Evolutionary conservation across 2,113 vertebrate species (phyloP).

Genomic region (Murina feae): DNA sequence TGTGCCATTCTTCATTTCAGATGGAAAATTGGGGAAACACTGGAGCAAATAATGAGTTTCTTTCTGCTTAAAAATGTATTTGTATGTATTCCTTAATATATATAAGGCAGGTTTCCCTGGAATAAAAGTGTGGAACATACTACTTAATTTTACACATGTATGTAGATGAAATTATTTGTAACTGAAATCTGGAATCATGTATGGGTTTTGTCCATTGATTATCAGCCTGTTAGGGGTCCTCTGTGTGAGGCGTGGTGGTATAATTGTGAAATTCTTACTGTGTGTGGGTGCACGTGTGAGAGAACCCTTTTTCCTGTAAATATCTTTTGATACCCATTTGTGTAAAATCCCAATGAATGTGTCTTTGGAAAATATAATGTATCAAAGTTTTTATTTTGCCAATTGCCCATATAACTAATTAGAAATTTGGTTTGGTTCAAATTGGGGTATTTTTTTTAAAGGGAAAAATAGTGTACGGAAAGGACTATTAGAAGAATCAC

Average conservation of each 20-base stretch:
- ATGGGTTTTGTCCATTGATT: background rate
- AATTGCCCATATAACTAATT: background rate
- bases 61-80: slow-evolving; percentile 49
- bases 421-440: background rate
- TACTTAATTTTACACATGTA: background rate
- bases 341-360: slow-evolving; percentile 48
- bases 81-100: slow-evolving; percentile 13
- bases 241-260: background rate
- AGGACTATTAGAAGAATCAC: background rate
- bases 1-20: slow-evolving; percentile 39
- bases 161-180: slow-evolving; percentile 34
- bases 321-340: slow-evolving; percentile 56
- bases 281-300: background rate
- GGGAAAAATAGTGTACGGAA: background rate
- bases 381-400: slow-evolving; percentile 53
- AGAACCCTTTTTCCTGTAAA: slow-evolving; percentile 57
- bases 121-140: slow-evolving; percentile 49
- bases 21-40: slow-evolving; percentile 1
- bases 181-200: slow-evolving; percentile 22
- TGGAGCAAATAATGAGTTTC: background rate
- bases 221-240: background rate
- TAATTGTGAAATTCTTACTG: slow-evolving; percentile 16
- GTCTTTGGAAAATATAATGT: slow-evolving; percentile 44
- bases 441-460: background rate
- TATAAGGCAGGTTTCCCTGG: slow-evolving; percentile 15